phyloP scores from a whole-genome alignment of 2,797 vertebrate genomes.

The Enteromius thamalakanensis region DNA sequence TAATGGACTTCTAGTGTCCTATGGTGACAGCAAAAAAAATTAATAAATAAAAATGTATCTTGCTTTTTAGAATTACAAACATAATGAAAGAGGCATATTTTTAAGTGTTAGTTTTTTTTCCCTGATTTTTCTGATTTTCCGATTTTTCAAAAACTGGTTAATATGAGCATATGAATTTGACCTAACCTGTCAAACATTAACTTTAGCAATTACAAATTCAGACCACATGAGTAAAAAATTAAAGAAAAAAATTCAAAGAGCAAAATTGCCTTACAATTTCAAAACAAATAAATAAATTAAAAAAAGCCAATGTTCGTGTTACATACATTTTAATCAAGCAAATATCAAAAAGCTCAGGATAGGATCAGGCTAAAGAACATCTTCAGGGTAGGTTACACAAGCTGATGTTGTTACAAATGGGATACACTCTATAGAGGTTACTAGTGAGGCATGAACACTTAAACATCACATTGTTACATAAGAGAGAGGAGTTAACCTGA shows the following conservation, averaged over 20 bases:
- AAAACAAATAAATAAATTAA: slow-evolving; percentile 51
- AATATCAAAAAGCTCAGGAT: slow-evolving; percentile 66
- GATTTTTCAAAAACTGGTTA: background rate
- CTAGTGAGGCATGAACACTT: background rate
- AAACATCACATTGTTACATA: slow-evolving; percentile 6
- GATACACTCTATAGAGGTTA: slow-evolving; percentile 39
- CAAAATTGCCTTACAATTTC: slow-evolving; percentile 3
- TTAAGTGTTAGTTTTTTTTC: too few relatives aligned
- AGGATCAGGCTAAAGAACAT: slow-evolving; percentile 70
- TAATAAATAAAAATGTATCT: too few relatives aligned
- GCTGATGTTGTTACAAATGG: slow-evolving; percentile 60
- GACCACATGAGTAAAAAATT: background rate
- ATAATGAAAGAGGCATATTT: too few relatives aligned
- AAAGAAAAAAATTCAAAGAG: background rate
- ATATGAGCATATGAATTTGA: background rate
- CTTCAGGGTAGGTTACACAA: slow-evolving; percentile 66
- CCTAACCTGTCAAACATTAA: background rate
- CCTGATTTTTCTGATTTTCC: too few relatives aligned
- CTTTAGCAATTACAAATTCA: background rate
- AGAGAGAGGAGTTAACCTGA: slow-evolving; percentile 40
- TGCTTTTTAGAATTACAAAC: too few relatives aligned
- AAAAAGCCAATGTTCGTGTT: slow-evolving; percentile 63
- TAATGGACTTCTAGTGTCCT: too few relatives aligned
- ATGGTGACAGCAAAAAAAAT: too few relatives aligned
- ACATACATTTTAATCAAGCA: slow-evolving; percentile 80